Conservation (phyloP, 2,888 invertebrate species). For the Pristionchus exspectatus region DNA sequence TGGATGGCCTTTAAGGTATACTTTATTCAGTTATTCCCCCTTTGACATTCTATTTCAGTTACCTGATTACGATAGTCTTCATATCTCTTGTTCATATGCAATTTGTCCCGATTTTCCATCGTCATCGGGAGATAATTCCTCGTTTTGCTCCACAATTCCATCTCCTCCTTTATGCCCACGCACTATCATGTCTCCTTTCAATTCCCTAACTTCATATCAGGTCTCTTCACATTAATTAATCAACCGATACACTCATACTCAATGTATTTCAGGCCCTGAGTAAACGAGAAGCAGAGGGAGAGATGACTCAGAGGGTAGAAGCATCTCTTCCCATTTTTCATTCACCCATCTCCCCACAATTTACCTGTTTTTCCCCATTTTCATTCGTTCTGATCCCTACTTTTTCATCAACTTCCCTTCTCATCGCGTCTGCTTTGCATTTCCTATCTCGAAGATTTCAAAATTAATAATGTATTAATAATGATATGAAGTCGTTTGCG, state of each 20-base stretch:
- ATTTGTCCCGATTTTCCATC: slow-evolving; percentile 49
- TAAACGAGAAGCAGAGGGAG: neutral
- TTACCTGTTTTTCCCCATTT: neutral
- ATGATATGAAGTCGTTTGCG: neutral
- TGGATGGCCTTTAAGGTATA: slow-evolving; percentile 50
- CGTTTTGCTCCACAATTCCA: slow-evolving; percentile 28
- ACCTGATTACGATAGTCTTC: slow-evolving; percentile 26
- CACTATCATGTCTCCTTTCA: neutral
- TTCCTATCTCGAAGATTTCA: neutral
- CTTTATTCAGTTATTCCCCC: neutral
- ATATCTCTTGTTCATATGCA: neutral
- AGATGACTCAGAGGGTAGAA: neutral
- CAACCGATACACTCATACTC: neutral
- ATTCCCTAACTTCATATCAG: slow-evolving; percentile 42
- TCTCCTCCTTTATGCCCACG: slow-evolving; percentile 43
- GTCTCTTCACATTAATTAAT: neutral
- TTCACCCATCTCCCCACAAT: neutral
- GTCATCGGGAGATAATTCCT: slow-evolving; percentile 2
- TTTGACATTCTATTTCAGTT: neutral
- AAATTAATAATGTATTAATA: neutral
- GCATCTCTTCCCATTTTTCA: slow-evolving; percentile 3
- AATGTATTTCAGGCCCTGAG: neutral
- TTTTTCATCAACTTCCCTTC: slow-evolving; percentile 7
- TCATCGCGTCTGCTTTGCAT: slow-evolving; percentile 33
- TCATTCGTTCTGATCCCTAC: neutral